Base-by-base conservation (phyloP, 2,113 vertebrate genomes). In the Strix uralensis region DNA sequence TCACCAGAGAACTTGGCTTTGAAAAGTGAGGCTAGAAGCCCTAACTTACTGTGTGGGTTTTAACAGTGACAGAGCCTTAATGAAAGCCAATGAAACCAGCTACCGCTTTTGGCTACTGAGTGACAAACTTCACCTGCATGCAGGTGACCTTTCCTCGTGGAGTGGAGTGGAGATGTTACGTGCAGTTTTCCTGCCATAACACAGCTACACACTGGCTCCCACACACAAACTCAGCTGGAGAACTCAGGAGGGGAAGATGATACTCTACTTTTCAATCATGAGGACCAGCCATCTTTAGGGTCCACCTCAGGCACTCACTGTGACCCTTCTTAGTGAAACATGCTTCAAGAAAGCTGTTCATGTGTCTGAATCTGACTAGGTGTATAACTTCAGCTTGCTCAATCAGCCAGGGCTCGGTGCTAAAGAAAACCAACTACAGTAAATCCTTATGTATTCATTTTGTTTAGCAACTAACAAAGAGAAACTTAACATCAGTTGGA, bases 71-170 rank as follows among this genome's bases (percentile, higher is more conserved):
- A 78, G 36, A 95, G 16, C 27, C 34, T 73, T 74, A 51, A 83
- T 15, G 58, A 91, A 78, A 81, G 20, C 5, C 6, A 78, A 32
- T 3, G 42, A 83, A 61, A 94, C 29, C 38, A 81, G 44, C 15
- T 71, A 30, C 32, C 34, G 52, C n/a, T 91, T 88, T 59, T 78
- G 61, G 57, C 47, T 85, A 72, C 30, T 0, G 4, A 57, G 15
- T 21, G 34, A 44, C 40, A 75, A 85, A 82, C 12, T 40, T 44
- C 54, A 65, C 13, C 10, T 3, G 3, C 1, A 0, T 36, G 34
- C 29, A 62, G 51, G 57, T 1, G 7, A 57, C 66, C 16, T 58
- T 4, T 5, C 11, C 49, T 65, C 0, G 0, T 5, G 2, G 6
- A 72, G 58, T 5, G 4, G n/a, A 88, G 62, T 42, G 40, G 40